phyloP scores from a whole-genome alignment of 2,888 invertebrate genomes.

The Zaprionus obscuricornis region DNA sequence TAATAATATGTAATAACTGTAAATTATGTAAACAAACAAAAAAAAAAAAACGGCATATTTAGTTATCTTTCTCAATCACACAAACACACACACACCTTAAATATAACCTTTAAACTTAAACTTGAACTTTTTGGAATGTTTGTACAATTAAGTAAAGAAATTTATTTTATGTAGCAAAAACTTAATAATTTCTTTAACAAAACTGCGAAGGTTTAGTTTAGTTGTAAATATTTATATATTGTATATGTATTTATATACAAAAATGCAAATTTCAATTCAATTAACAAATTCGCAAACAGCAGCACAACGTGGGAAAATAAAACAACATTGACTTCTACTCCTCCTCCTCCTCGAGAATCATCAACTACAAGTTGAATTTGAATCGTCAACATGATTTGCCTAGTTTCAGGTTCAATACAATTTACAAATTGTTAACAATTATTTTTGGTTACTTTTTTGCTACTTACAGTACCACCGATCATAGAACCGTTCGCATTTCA shows the following conservation, averaged over 20 bases:
- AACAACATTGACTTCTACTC: not conserved
- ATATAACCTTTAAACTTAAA: no score
- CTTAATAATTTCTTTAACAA: conserved; percentile 61
- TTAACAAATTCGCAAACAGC: conserved; percentile 41
- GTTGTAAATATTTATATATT: conserved; percentile 36
- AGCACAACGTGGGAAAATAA: conserved; percentile 46
- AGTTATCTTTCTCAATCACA: conserved; percentile 35
- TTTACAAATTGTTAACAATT: conserved; percentile 47
- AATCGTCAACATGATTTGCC: no score
- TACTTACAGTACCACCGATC: conserved; percentile 90
- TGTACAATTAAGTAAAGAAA: conserved; percentile 52
- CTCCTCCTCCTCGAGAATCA: not conserved
- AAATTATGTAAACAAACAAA: conserved; percentile 44
- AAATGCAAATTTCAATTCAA: conserved; percentile 25
- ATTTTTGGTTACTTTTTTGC: conserved; percentile 61
- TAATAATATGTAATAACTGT: conserved; percentile 44
- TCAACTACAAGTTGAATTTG: not conserved
- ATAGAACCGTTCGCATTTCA: conserved; percentile 93
- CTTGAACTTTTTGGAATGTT: conserved; percentile 76
- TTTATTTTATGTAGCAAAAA: conserved; percentile 44
- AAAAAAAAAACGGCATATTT: conserved; percentile 40
- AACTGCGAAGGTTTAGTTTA: conserved; percentile 80
- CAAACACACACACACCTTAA: no score
- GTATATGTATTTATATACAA: conserved; percentile 7
- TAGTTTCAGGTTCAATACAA: conserved; percentile 1